Conservation (phyloP, 2,888 invertebrate species). For the Hyles lineata region DNA sequence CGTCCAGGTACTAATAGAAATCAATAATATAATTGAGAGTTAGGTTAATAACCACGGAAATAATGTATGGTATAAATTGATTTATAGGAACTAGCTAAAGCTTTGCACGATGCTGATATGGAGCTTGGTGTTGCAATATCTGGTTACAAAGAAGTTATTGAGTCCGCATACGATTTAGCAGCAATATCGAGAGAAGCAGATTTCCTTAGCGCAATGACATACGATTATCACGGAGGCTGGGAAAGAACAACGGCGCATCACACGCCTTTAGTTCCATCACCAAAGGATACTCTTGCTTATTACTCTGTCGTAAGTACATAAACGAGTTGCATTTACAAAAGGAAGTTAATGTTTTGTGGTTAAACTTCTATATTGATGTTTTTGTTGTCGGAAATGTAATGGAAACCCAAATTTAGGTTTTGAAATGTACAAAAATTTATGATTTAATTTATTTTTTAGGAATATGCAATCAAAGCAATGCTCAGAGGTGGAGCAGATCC, state of each 20-base stretch:
- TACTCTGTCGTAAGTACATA: constrained; percentile 89
- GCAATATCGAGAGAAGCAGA: constrained; percentile 88
- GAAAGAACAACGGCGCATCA: constrained; percentile 92
- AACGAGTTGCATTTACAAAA: background rate
- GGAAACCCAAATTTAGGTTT: too few relatives aligned
- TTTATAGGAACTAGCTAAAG: constrained; percentile 86
- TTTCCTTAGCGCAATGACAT: constrained; percentile 94
- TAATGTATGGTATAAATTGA: background rate
- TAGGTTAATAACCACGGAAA: background rate
- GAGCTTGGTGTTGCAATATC: constrained; percentile 93
- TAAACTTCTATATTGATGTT: too few relatives aligned
- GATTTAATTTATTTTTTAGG: constrained; percentile 74
- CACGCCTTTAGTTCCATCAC: constrained; percentile 88
- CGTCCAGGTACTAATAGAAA: constrained; percentile 82
- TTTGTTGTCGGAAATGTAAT: too few relatives aligned
- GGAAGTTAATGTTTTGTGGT: too few relatives aligned
- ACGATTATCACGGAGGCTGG: constrained; percentile 96
- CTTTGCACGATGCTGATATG: constrained; percentile 88
- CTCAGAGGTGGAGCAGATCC: constrained; percentile 90
- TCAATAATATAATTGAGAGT: background rate
- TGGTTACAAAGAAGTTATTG: constrained; percentile 96
- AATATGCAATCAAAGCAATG: constrained; percentile 92
- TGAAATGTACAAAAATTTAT: background rate
- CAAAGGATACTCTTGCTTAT: constrained; percentile 88
- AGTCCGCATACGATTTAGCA: constrained; percentile 92